phyloP scores from a whole-genome alignment of 1,140 invertebrate genomes.

The Philotrypesis tridentata region DNA sequence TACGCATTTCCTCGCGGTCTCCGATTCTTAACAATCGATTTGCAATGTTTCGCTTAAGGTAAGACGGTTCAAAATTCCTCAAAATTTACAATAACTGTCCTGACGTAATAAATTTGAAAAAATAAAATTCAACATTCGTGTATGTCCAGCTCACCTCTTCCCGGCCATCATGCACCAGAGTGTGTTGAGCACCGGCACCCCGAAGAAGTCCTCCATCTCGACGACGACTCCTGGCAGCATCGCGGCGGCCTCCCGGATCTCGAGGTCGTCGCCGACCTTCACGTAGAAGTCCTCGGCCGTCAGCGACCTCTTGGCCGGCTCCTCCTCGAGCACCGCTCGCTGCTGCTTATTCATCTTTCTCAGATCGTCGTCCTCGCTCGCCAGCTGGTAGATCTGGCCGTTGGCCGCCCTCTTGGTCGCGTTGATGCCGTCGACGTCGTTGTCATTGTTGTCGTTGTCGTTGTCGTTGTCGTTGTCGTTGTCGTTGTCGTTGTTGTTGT shows the following conservation, averaged over 20 bases:
- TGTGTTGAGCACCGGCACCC: conserved; percentile 86
- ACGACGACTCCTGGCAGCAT: conserved; percentile 69
- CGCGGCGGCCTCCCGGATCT: conserved; percentile 58
- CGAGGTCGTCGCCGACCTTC: conserved; percentile 62
- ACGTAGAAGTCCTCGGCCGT: conserved; percentile 65
- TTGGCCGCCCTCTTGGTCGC: conserved; percentile 46
- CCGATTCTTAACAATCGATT: too few relatives aligned
- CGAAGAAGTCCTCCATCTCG: conserved; percentile 82
- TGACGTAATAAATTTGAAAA: too few relatives aligned
- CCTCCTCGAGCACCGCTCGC: conserved; percentile 3
- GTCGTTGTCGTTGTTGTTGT: too few relatives aligned
- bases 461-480: too few relatives aligned
- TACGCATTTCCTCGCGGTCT: too few relatives aligned
- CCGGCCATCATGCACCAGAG: conserved; percentile 92
- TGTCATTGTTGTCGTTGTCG: neutral
- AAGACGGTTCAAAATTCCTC: too few relatives aligned
- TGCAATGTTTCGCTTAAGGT: too few relatives aligned
- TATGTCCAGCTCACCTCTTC: conserved; percentile 71
- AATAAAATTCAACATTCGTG: too few relatives aligned
- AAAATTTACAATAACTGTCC: too few relatives aligned
- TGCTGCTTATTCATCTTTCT: conserved; percentile 50
- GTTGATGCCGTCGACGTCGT: neutral
- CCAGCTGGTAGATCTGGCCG: conserved; percentile 62
- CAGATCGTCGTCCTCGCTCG: conserved; percentile 31
- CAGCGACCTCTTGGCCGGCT: conserved; percentile 56